A percentile compares a stretch with the other conserved stretches of the same genome.
Evolutionary conservation across 2,888 invertebrate genomes (phyloP).

Genomic region (Drosophila putrida): DNA sequence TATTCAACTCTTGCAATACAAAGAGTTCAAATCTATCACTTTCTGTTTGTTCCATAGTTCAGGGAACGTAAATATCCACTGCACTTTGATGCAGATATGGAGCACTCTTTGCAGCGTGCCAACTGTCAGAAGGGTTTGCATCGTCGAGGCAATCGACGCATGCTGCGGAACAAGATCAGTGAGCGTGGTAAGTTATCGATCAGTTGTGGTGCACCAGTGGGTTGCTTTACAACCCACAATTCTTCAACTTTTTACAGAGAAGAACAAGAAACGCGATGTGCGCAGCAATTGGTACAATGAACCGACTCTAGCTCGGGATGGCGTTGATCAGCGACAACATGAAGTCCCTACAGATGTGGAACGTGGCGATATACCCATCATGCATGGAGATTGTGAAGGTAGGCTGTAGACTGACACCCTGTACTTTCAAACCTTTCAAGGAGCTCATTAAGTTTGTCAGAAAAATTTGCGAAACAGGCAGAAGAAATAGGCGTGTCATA

Average conservation of each 20-base stretch:
- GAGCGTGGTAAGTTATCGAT: slow-evolving; percentile 82
- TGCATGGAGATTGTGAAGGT: slow-evolving; percentile 88
- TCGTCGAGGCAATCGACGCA: slow-evolving; percentile 83
- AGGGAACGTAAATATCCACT: slow-evolving; percentile 85
- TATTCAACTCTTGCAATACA: not conserved
- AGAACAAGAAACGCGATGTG: slow-evolving; percentile 85
- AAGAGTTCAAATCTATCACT: not conserved
- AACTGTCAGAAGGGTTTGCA: slow-evolving; percentile 84
- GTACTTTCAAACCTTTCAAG: not conserved
- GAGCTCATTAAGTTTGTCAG: too few species aligned
- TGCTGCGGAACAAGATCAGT: slow-evolving; percentile 83
- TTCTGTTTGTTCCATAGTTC: slow-evolving; percentile 69
- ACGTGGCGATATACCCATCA: slow-evolving; percentile 89
- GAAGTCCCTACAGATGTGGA: slow-evolving; percentile 84
- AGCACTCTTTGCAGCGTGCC: slow-evolving; percentile 84
- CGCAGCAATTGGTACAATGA: slow-evolving; percentile 84
- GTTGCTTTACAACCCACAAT: slow-evolving; percentile 46
- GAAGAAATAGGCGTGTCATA: too few species aligned
- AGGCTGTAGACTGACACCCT: slow-evolving; percentile 47
- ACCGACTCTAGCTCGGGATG: slow-evolving; percentile 73
- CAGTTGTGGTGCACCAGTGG: slow-evolving; percentile 37
- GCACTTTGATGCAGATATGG: slow-evolving; percentile 84
- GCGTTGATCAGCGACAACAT: slow-evolving; percentile 80
- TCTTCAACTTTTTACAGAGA: slow-evolving; percentile 74
- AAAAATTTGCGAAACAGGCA: too few species aligned